Base-by-base conservation (phyloP, 2,113 vertebrate species). In the Scatophagus argus region DNA sequence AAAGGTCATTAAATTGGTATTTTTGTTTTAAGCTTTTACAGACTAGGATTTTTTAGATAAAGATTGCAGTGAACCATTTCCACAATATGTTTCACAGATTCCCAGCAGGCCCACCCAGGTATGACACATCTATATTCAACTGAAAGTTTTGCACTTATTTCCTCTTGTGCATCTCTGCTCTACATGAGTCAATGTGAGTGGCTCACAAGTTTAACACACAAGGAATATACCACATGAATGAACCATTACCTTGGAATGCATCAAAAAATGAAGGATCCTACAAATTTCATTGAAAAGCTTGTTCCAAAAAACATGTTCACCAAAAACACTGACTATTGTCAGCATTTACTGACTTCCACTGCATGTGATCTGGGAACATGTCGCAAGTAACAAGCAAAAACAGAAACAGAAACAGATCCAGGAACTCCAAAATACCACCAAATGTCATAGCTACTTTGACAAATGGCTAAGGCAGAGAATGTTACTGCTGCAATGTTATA, bases 151-250 rank as follows among this genome's bases (percentile, higher is more conserved):
- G n/a, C 13, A 16, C 61, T 38, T 56, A 61, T 46, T 66, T 51
- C 51, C 56, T 52, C 29, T 9, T 14, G 14, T 63, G 74, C 36
- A 52, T 41, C 29, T 54, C 19, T 31, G 3, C 16, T 59, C n/a
- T 64, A 52, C 38, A 62, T 59, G 36, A 65, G 25, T 61, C n/a
- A n/a, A n/a, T 38, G 43, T 54, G 44, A n/a, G n/a, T n/a, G n/a
- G n/a, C n/a, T 31, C 29, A 38, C 46, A 38, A 47, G 29, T 63
- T 66, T 27, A 46, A 29, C 23, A 61, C 39, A 38, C 13, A 46
- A 44, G 49, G 25, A 46, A 68, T 55, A 46, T 21, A 79, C 66
- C 23, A 16, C n/a, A 27, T 23, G 12, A 60, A 59, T 49, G 36
- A 87, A 49, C 25, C 19, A 43, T 41, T 31, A 36, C 46, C 7